Conservation (phyloP, 92 coral and sea anemone genomes). For the Palythoa grandis region DNA sequence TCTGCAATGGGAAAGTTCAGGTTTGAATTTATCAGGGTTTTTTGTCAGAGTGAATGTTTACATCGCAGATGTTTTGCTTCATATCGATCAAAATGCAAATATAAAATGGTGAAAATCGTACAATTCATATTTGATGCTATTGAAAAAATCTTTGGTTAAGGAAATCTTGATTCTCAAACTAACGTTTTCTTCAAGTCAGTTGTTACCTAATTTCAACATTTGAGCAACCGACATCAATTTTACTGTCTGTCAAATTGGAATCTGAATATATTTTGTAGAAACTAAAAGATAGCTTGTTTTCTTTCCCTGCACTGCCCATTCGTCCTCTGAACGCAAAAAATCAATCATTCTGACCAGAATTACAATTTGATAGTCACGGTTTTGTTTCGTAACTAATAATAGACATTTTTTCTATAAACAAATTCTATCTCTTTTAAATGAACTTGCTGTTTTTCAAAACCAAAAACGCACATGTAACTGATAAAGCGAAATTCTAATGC, state of each 20-base stretch:
- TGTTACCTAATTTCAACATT: neutral
- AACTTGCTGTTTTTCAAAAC: neutral
- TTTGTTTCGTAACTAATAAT: neutral
- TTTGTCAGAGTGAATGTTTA: neutral
- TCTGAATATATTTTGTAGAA: neutral
- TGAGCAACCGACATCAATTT: neutral
- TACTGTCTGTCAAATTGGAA: neutral
- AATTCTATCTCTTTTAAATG: neutral
- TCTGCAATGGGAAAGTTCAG: constrained; percentile 80
- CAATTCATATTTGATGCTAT: neutral
- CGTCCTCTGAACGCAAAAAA: neutral
- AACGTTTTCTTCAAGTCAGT: no score
- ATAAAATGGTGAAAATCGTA: neutral
- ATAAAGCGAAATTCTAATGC: neutral
- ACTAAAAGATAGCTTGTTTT: neutral
- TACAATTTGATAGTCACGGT: neutral
- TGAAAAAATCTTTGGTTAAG: neutral
- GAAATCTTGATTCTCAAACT: neutral
- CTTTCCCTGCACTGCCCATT: neutral
- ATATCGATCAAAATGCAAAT: constrained; percentile 19
- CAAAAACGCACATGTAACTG: neutral
- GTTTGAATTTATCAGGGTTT: constrained; percentile 37
- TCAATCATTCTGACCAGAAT: neutral
- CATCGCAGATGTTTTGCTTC: constrained; percentile 20
- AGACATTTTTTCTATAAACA: neutral